Conservation (phyloP, 2,888 invertebrate genomes). For the Charanyca ferruginea region DNA sequence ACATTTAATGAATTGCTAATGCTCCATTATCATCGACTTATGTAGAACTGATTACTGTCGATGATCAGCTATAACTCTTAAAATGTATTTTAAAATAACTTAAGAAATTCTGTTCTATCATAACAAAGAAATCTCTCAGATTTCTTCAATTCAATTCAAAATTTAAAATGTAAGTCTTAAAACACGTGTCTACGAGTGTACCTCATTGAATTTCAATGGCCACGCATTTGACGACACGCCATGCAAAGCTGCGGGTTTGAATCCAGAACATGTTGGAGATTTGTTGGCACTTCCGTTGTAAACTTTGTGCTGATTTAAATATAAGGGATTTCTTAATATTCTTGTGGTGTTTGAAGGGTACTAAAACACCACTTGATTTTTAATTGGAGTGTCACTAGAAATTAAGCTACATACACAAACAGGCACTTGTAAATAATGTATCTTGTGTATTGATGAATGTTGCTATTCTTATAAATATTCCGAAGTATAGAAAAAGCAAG, state of each 20-base stretch:
- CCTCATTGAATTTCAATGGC: conserved; percentile 63
- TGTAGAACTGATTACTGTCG: too few species aligned
- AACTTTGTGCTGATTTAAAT: conserved; percentile 22
- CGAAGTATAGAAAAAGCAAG: too few species aligned
- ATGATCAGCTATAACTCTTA: too few species aligned
- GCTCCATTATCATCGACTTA: too few species aligned
- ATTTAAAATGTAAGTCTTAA: neutral
- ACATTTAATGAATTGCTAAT: too few species aligned
- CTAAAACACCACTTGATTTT: neutral
- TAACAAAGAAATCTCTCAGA: conserved; percentile 11
- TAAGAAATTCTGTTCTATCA: neutral
- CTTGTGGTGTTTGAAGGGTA: neutral
- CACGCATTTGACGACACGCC: conserved; percentile 39
- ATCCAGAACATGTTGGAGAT: conserved; percentile 42
- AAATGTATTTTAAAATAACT: neutral
- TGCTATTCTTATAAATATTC: too few species aligned
- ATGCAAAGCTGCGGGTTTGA: conserved; percentile 48
- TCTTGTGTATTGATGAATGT: too few species aligned
- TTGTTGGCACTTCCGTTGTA: conserved; percentile 28
- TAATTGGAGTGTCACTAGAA: neutral
- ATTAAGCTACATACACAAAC: too few species aligned
- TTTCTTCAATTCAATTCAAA: too few species aligned
- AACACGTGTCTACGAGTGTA: conserved; percentile 34
- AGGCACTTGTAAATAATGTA: too few species aligned
- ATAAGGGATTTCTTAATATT: neutral